These are phyloP conservation scores for Struthio camelus DNA, from an alignment of 2,113 vertebrate species.

Conservation along the genomic window DNA sequence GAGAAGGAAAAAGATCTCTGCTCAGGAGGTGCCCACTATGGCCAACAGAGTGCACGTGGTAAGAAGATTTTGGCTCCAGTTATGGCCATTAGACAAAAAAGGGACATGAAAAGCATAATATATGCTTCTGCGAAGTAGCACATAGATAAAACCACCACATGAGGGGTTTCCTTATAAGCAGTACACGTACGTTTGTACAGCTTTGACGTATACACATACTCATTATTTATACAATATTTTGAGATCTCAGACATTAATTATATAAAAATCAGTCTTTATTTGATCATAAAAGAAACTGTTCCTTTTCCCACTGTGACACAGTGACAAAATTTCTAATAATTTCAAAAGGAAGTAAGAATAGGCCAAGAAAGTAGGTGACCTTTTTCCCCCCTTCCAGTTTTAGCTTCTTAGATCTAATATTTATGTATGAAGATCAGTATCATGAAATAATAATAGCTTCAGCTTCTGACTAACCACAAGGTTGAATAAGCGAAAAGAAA, in stretches of 20 bases:
- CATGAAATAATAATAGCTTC: background rate
- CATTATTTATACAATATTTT: background rate
- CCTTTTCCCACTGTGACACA: background rate
- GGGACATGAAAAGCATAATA: background rate
- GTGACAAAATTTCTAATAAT: background rate
- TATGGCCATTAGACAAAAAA: background rate
- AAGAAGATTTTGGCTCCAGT: background rate
- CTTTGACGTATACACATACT: background rate
- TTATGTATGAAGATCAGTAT: background rate
- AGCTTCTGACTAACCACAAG: background rate
- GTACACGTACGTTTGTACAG: background rate
- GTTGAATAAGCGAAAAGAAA: background rate
- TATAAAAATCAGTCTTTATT: background rate
- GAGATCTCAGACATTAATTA: background rate
- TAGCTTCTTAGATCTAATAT: background rate
- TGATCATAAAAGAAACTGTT: background rate
- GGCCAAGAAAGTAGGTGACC: background rate
- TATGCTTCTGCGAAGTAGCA: too few relatives aligned
- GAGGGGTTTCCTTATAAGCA: background rate
- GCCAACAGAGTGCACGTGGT: rapidly evolving
- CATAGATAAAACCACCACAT: too few relatives aligned
- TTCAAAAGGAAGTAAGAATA: background rate
- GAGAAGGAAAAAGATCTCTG: background rate
- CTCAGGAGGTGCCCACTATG: background rate
- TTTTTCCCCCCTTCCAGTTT: background rate